Evolutionary conservation across 2,797 vertebrate genomes (phyloP).

Genomic region (Tarsius wallacei): DNA sequence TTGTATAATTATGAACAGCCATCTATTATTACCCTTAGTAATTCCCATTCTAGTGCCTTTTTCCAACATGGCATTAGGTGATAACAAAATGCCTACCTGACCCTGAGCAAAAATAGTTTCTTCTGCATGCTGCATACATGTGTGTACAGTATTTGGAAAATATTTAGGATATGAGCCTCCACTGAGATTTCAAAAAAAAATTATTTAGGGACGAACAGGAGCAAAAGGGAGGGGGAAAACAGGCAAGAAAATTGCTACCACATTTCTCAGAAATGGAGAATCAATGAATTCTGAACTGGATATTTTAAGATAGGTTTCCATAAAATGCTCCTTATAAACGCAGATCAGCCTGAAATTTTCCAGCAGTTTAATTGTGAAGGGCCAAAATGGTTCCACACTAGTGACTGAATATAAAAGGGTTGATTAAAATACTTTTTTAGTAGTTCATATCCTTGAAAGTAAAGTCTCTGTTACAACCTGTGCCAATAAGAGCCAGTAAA

Average conservation of each 20-base stretch:
- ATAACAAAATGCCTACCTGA: neutral
- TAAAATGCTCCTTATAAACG: conserved; percentile 47
- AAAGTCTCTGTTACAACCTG: conserved; percentile 68
- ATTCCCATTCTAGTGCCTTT: neutral
- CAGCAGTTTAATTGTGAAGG: conserved; percentile 58
- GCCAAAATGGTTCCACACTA: conserved; percentile 41
- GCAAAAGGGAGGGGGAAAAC: neutral
- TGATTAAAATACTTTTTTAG: conserved; percentile 87
- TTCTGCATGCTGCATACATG: neutral
- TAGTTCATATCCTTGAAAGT: conserved; percentile 77
- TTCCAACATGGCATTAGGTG: neutral
- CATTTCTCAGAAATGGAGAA: conserved; percentile 37
- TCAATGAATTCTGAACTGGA: conserved; percentile 1
- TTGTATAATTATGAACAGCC: neutral
- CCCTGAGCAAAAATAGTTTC: neutral
- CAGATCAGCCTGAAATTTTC: conserved; percentile 58
- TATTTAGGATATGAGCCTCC: neutral
- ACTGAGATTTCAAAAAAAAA: neutral
- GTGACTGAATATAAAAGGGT: conserved; percentile 79
- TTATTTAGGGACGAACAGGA: neutral
- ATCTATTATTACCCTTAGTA: neutral
- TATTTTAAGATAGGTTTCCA: conserved; percentile 51
- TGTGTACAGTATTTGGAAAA: neutral
- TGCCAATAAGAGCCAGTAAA: conserved; percentile 86
- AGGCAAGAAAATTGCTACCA: neutral